These are phyloP conservation scores for Brachycybe producta DNA, from an alignment of 2,888 invertebrate species.

Conservation along the genomic window DNA sequence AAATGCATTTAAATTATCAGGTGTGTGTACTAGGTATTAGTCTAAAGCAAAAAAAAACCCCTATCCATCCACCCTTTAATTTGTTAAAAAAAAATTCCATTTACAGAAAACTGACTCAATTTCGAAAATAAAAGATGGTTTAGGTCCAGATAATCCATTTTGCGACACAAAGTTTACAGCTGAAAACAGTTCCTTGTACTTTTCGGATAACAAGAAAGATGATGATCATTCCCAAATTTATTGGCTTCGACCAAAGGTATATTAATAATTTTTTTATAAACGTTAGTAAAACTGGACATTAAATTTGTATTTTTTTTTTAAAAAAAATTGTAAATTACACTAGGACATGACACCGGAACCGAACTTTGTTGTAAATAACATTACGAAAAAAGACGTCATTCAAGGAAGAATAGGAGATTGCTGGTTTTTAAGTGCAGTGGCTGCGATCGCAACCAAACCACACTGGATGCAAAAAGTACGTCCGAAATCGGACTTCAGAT, in stretches of 20 bases:
- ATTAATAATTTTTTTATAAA: not conserved
- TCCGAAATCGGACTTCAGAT: too few relatives aligned
- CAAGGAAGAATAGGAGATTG: constrained; percentile 40
- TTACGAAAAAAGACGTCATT: constrained; percentile 38
- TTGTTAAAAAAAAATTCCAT: not conserved
- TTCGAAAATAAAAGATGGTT: not conserved
- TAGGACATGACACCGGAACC: constrained; percentile 37
- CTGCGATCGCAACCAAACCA: constrained; percentile 35
- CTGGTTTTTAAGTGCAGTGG: constrained; percentile 39
- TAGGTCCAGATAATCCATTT: constrained; percentile 29
- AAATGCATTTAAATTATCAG: too few relatives aligned
- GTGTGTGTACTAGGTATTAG: too few relatives aligned
- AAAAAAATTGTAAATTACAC: not conserved
- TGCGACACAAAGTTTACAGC: constrained; percentile 38
- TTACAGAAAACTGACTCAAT: not conserved
- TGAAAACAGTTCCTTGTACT: constrained; percentile 33
- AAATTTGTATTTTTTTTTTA: constrained; percentile 9
- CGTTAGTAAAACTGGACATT: not conserved
- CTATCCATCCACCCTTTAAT: not conserved
- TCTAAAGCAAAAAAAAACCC: not conserved
- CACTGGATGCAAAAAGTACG: constrained; percentile 34
- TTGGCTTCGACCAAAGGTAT: constrained; percentile 37
- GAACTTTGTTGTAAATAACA: constrained; percentile 38
- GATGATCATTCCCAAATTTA: constrained; percentile 29
- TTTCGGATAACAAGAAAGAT: constrained; percentile 29